Conservation (phyloP, 2,888 invertebrate species). For the Amphipoea lucens region DNA sequence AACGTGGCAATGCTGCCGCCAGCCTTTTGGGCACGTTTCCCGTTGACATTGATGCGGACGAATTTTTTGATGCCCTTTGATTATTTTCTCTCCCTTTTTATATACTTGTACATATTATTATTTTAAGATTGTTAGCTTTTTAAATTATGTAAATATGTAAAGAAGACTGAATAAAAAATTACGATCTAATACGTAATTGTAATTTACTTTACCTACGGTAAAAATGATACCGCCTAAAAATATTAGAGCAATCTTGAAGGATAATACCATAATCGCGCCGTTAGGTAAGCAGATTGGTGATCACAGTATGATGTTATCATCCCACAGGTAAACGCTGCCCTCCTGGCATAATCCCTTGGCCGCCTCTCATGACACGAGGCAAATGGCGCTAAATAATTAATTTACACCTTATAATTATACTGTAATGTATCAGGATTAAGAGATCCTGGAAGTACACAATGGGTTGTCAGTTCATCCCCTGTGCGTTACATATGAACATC, state of each 20-base stretch:
- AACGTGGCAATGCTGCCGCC: too few species aligned
- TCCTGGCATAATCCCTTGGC: slow-evolving; percentile 41
- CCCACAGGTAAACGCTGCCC: slow-evolving; percentile 39
- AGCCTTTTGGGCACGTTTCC: too few species aligned
- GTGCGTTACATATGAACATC: not conserved
- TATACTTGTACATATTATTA: too few species aligned
- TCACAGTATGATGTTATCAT: slow-evolving; percentile 41
- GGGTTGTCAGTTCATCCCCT: slow-evolving; percentile 26
- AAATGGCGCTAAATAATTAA: slow-evolving; percentile 52
- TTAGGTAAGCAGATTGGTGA: slow-evolving; percentile 28
- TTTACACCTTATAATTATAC: slow-evolving; percentile 50
- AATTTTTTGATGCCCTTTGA: too few species aligned
- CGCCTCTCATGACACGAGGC: slow-evolving; percentile 30
- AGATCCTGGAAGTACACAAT: slow-evolving; percentile 31
- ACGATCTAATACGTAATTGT: too few species aligned
- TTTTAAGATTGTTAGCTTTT: too few species aligned
- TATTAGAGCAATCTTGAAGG: not conserved
- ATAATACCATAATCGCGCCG: slow-evolving; percentile 36
- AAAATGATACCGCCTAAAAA: not conserved
- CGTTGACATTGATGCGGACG: too few species aligned
- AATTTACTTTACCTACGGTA: too few species aligned
- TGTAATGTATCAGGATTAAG: slow-evolving; percentile 54
- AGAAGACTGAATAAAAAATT: too few species aligned
- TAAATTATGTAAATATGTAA: too few species aligned
- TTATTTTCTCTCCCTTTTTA: too few species aligned